Conservation (phyloP, 2,797 vertebrate species). For the Acanthurus tractus region DNA sequence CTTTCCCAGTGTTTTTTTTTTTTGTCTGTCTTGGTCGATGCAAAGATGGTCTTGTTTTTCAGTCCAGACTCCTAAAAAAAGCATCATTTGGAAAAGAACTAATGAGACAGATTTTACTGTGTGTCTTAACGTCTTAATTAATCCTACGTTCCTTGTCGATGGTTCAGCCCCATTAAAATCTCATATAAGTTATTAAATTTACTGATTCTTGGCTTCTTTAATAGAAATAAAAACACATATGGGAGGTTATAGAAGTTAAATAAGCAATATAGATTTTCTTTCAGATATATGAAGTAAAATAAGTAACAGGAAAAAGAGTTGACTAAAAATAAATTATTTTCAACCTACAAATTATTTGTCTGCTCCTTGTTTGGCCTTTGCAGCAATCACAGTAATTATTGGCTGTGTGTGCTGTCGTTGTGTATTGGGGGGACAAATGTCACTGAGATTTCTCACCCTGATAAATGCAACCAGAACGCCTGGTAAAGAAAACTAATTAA, state of each 20-base stretch:
- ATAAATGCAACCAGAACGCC: slow-evolving; percentile 54
- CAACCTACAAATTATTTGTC: not conserved
- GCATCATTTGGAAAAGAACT: not conserved
- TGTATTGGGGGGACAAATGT: slow-evolving; percentile 68
- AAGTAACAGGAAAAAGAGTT: not conserved
- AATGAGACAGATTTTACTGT: slow-evolving; percentile 1
- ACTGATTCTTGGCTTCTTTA: not conserved
- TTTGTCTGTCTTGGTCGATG: slow-evolving; percentile 40
- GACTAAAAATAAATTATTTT: slow-evolving; percentile 49
- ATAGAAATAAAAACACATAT: not conserved
- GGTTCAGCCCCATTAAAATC: not conserved
- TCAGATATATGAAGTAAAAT: not conserved
- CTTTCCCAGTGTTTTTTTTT: not conserved
- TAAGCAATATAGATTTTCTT: not conserved
- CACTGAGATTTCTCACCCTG: slow-evolving; percentile 58
- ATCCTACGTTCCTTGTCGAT: not conserved
- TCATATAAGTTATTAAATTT: slow-evolving; percentile 1
- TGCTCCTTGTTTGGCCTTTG: slow-evolving; percentile 36
- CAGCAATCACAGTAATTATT: slow-evolving; percentile 67
- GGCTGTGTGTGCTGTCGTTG: slow-evolving; percentile 44
- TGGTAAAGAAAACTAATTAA: slow-evolving; percentile 73
- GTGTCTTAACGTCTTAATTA: not conserved
- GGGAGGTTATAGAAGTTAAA: not conserved
- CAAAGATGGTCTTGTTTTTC: slow-evolving; percentile 42
- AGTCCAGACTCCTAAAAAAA: slow-evolving; percentile 16